Evolutionary conservation across 2,113 vertebrate species (phyloP), one percentile per base, ranked within the genome.

Genomic region (Ardeotis arabs): DNA sequence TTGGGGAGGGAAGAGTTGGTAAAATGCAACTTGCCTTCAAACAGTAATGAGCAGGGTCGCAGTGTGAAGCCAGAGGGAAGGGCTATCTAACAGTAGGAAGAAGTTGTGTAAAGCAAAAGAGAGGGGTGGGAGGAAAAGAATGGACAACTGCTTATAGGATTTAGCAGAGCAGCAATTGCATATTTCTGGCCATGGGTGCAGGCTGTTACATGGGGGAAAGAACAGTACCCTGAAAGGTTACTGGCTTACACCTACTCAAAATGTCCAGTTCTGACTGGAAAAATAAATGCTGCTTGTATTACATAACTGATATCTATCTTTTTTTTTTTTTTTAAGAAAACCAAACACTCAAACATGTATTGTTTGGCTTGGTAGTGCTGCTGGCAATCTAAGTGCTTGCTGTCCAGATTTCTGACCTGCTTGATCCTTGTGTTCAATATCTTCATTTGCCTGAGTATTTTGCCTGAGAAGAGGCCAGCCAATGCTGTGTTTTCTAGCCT

Each of bases 321-420:
- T 23, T 23, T 8, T 80, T 82, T 47, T 82, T 47, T 39, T 49
- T 63, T 72, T 8, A 74, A 63, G 37, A 68, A 78, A 78, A 74
- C 2, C 33, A 73, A 67, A 55, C 23, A 7, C 22, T 79, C 47
- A 17, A 45, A 66, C 17, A 9, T 1, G 0, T 22, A 10, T 10
- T 69, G 37, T 58, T 80, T 19, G 23, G 41, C 25, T 49, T 70
- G n/a, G 27, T 53, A 37, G 58, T 29, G 39, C 49, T 92, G 58
- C 47, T 86, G 70, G 24, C 41, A 63, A 22, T 45, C 11, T 59
- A 68, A 52, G 27, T 47, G 19, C 39, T 70, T 82, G 24, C 58
- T 82, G 11, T 52, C 37, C 18, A 27, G 10, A 8, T 66, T 79
- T 68, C n/a, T 69, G 37, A 79, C 39, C 62, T 60, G 49, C 25